These are phyloP conservation scores for Alcedo atthis DNA, from an alignment of 2,797 vertebrate genomes.

Conservation along the genomic window DNA sequence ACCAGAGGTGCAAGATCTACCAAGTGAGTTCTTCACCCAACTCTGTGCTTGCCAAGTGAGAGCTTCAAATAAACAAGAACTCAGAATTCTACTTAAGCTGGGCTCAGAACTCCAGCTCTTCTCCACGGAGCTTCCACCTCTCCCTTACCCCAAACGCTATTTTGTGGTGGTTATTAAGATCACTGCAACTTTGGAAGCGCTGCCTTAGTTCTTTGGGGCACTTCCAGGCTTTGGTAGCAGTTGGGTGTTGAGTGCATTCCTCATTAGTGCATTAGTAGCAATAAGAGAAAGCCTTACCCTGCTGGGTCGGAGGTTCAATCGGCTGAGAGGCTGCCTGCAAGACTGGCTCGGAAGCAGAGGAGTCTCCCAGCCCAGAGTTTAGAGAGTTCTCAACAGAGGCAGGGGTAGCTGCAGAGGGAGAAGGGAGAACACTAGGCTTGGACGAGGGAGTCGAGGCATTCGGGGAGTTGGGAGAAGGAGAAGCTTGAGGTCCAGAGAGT, in stretches of 20 bases:
- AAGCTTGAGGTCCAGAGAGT: conserved; percentile 78
- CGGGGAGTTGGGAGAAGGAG: conserved; percentile 81
- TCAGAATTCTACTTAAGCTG: neutral
- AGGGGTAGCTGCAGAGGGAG: conserved; percentile 96
- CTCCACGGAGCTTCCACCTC: neutral
- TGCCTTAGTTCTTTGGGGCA: neutral
- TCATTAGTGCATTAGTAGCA: conserved; percentile 79
- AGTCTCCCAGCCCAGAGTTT: conserved; percentile 89
- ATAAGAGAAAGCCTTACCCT: conserved; percentile 91
- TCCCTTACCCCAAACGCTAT: neutral
- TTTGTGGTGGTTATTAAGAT: neutral
- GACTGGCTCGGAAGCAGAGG: conserved; percentile 87
- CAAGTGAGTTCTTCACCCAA: neutral
- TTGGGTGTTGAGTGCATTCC: conserved; percentile 37
- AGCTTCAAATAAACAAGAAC: neutral
- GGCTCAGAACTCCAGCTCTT: accelerated
- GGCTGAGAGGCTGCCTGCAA: conserved; percentile 86
- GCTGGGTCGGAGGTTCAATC: conserved; percentile 85
- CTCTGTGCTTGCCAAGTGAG: neutral
- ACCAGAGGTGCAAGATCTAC: neutral
- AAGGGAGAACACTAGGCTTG: conserved; percentile 97
- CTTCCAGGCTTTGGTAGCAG: neutral
- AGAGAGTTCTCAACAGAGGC: conserved; percentile 90
- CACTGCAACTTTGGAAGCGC: conserved; percentile 4
- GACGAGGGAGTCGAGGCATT: conserved; percentile 90